Conservation (phyloP, 53 echinoderm and acorn worm genomes). For the Antedon mediterranea region DNA sequence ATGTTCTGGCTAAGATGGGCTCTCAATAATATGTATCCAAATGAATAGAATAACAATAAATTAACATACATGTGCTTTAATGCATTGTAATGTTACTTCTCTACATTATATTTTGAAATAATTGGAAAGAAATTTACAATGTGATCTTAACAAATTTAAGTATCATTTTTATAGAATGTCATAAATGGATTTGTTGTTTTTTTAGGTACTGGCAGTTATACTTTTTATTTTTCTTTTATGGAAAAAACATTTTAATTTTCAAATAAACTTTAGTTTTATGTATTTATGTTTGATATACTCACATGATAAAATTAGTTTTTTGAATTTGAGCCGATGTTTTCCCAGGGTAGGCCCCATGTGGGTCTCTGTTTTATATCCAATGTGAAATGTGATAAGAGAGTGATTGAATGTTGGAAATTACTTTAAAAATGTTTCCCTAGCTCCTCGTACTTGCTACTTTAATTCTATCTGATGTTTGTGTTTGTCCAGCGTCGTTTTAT, state of each 20-base stretch:
- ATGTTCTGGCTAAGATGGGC: too few relatives aligned
- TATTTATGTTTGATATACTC: background rate
- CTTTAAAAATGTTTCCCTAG: background rate
- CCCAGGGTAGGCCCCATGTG: background rate
- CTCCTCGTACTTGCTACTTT: background rate
- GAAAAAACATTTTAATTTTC: background rate
- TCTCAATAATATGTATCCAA: too few relatives aligned
- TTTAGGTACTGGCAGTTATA: too few relatives aligned
- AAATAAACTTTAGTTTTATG: background rate
- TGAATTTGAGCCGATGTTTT: background rate
- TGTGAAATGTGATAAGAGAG: background rate
- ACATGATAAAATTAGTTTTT: background rate
- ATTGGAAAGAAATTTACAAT: too few relatives aligned
- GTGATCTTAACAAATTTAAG: too few relatives aligned
- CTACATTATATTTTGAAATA: too few relatives aligned
- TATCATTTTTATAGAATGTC: too few relatives aligned
- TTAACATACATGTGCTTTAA: too few relatives aligned
- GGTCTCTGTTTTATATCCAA: background rate
- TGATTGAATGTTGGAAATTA: background rate
- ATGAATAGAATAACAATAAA: too few relatives aligned
- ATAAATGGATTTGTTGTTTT: too few relatives aligned
- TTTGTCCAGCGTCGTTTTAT: background rate
- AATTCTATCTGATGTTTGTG: background rate
- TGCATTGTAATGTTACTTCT: too few relatives aligned
- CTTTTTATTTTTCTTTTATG: too few relatives aligned